phyloP scores from a whole-genome alignment of 2,888 invertebrate genomes.

The Corythucha ciliata region DNA sequence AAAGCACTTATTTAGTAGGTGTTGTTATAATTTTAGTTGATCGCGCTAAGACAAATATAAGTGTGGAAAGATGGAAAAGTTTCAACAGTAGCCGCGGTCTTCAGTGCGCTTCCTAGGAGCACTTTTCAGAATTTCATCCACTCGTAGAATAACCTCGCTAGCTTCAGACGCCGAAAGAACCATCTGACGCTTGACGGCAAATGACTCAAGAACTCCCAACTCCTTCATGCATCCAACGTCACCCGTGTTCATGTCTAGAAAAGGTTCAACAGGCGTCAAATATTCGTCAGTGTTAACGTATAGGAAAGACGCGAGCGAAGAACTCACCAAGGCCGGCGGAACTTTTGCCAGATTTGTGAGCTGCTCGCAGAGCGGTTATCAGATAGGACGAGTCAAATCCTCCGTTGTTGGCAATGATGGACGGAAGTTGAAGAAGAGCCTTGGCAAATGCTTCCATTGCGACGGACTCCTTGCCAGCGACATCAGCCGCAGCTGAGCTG shows the following conservation, averaged over 20 bases:
- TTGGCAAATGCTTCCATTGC: slow-evolving; percentile 93
- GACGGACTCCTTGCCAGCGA: slow-evolving; percentile 92
- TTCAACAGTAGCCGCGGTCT: slow-evolving; percentile 75
- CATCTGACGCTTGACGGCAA: slow-evolving; percentile 93
- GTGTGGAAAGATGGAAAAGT: background rate
- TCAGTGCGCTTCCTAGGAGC: slow-evolving; percentile 79
- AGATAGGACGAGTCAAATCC: slow-evolving; percentile 96
- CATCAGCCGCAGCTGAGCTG: slow-evolving; percentile 67
- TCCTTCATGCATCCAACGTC: slow-evolving; percentile 80
- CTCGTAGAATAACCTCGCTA: slow-evolving; percentile 96
- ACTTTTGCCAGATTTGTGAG: slow-evolving; percentile 70
- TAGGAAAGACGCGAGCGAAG: too few species aligned
- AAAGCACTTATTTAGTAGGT: too few species aligned
- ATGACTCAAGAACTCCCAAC: slow-evolving; percentile 92
- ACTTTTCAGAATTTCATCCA: slow-evolving; percentile 91
- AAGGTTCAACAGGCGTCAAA: background rate
- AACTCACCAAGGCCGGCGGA: slow-evolving; percentile 59
- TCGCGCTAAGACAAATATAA: too few species aligned
- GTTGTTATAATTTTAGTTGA: too few species aligned
- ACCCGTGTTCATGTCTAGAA: slow-evolving; percentile 77
- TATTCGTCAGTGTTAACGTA: too few species aligned
- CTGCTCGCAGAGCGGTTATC: slow-evolving; percentile 81
- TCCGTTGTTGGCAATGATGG: slow-evolving; percentile 95
- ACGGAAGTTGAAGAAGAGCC: slow-evolving; percentile 82
- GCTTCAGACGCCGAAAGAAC: slow-evolving; percentile 90